Conservation (phyloP, 1,140 invertebrate genomes). For the Leguminivora glycinivorella region DNA sequence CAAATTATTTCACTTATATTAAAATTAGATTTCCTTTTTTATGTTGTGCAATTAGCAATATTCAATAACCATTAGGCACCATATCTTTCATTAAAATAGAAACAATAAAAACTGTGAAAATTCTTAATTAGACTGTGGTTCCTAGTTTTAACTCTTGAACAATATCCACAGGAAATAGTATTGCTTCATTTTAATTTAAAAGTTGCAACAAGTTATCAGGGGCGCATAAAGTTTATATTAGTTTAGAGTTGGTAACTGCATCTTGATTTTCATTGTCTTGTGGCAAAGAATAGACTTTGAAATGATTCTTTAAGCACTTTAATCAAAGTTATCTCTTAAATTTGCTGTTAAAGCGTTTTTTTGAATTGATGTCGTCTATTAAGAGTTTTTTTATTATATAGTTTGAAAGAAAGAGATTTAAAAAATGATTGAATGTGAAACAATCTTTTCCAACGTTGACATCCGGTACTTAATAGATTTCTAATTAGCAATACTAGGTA, state of each 20-base stretch:
- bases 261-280: constrained; percentile 27
- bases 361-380: background rate
- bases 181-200: constrained; percentile 17
- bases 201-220: constrained; percentile 11
- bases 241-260: constrained; percentile 22
- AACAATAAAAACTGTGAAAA: background rate
- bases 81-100: no score
- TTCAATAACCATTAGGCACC: no score
- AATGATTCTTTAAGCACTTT: constrained; percentile 13
- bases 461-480: no score
- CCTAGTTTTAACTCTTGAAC: background rate
- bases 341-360: background rate
- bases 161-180: background rate
- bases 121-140: background rate
- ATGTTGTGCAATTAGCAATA: no score
- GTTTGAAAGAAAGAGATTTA: no score
- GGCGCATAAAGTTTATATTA: constrained; percentile 22
- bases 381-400: no score
- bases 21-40: no score
- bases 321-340: background rate
- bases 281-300: constrained; percentile 17
- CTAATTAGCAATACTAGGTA: no score
- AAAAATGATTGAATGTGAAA: no score
- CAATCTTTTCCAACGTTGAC: no score
- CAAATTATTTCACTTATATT: no score